These are phyloP conservation scores for Dallia pectoralis DNA, from an alignment of 2,797 vertebrate species.

Conservation along the genomic window DNA sequence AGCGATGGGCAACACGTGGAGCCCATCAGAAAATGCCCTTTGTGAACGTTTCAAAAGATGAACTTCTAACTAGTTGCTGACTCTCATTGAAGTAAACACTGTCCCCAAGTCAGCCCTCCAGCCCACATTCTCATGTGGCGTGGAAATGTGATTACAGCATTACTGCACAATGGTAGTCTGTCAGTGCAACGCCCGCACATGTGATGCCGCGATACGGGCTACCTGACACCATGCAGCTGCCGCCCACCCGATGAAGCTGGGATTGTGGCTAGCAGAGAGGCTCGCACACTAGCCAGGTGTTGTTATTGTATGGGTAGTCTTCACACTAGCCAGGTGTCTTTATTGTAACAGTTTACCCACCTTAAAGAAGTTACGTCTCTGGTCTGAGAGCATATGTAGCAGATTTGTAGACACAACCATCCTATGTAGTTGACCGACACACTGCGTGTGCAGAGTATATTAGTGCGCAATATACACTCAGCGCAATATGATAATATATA, in stretches of 20 bases:
- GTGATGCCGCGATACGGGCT: slow-evolving; percentile 41
- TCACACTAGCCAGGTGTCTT: background rate
- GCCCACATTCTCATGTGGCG: slow-evolving; percentile 24
- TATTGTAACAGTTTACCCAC: background rate
- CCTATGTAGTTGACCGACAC: background rate
- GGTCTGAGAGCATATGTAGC: background rate
- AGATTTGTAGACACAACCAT: background rate
- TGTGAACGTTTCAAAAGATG: slow-evolving; percentile 2
- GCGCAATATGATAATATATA: background rate
- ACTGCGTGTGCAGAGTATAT: background rate
- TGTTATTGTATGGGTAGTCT: slow-evolving; percentile 8
- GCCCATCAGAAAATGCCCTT: slow-evolving; percentile 33
- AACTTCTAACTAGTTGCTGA: background rate
- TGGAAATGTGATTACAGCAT: slow-evolving; percentile 24
- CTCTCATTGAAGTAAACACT: background rate
- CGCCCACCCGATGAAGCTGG: slow-evolving; percentile 34
- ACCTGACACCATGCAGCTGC: slow-evolving; percentile 67
- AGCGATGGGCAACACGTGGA: slow-evolving; percentile 57
- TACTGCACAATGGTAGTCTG: slow-evolving; percentile 63
- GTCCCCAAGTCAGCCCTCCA: slow-evolving; percentile 10
- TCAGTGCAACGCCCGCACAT: slow-evolving; percentile 50
- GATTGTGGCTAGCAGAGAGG: background rate
- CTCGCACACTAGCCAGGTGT: background rate
- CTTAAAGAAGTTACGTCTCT: background rate
- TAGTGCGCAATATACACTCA: background rate